Base-by-base conservation (phyloP, 2,888 invertebrate genomes). In the Meteorus colon region DNA sequence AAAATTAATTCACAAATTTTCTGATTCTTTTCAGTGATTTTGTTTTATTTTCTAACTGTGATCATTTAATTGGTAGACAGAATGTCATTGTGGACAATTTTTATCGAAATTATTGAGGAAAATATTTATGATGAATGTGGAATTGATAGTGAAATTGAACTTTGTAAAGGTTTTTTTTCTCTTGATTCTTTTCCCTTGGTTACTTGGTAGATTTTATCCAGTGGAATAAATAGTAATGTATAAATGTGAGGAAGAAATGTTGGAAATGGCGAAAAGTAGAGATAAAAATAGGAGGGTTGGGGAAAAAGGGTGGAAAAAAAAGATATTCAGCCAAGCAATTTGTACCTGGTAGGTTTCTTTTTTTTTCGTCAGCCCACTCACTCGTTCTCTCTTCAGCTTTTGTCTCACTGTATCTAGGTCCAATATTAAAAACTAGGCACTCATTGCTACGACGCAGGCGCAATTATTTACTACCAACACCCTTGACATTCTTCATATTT, bases 401-500 rank as follows among this genome's bases (percentile, higher is more conserved):
- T 31, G 60, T 60, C 31, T 41, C 34, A 60, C 48, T 68, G 68
- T 62, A 59, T 68, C 62, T 74, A 60, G 45, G 68, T 74, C 68
- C 74, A 60, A 74, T 74, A 74, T 74, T 60, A 55, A 68, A 27
- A 65, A 65, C 19, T 29, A 67, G 60, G 73, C 12, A 60, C 41
- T 48, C 34, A 73, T 10, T 41, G 60, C 62, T 2, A 31, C 12
- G 37, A 48, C 74, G 74, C 74, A 74, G 10, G 74, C 74, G 74
- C 60, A 29, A 24, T 14, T 68, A 62, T 74, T 60, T 48, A 74
- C 68, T 31, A 68, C 67, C 62, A 73, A 73, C 73, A 66, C 66
- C 73, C 73, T 73, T 73, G 66, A 73, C 66, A 34, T 73, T 55
- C 37, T 66, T 66, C 73, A 41, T 67, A 24, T 41, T 59, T 66